Evolutionary conservation across 2,113 vertebrate genomes (phyloP).

Genomic region (Argyrosomus japonicus): DNA sequence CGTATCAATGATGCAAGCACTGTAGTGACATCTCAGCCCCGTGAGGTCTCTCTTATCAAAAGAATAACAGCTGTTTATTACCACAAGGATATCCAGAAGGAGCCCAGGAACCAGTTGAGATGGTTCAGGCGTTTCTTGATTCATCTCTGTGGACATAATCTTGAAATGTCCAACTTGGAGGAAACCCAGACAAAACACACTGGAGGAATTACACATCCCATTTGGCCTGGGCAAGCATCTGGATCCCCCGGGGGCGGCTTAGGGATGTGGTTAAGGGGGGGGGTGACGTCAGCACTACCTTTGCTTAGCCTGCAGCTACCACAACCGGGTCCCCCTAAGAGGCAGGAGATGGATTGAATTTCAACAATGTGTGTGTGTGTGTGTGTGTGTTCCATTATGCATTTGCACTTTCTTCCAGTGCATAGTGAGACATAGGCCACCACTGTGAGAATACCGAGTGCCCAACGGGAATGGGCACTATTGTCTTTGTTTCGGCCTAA

Average conservation of each 20-base stretch:
- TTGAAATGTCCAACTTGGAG: conserved; percentile 10
- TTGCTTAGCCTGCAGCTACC: conserved; percentile 2
- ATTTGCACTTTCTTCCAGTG: conserved; percentile 15
- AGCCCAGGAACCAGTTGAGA: conserved; percentile 4
- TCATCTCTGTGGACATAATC: not conserved
- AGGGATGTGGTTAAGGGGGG: not conserved
- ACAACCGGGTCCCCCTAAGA: not conserved
- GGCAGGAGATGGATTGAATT: conserved; percentile 15
- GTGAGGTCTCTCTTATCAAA: not conserved
- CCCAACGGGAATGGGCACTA: conserved; percentile 35
- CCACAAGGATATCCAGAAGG: not conserved
- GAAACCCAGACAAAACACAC: conserved; percentile 3
- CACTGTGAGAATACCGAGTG: conserved; percentile 25
- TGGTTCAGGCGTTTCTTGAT: not conserved
- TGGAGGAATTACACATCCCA: conserved; percentile 15
- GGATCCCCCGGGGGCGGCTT: not conserved
- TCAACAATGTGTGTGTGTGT: not conserved
- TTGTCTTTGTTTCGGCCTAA: conserved; percentile 65
- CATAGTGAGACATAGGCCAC: conserved; percentile 32
- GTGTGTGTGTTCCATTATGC: conserved; percentile 13
- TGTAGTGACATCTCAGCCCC: not conserved
- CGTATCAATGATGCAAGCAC: not conserved
- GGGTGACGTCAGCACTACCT: not conserved
- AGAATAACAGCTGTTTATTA: conserved; percentile 1
- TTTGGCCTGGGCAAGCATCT: not conserved